Evolutionary conservation across 1,140 invertebrate species (phyloP).

Genomic region (Drosophila carrolli): DNA sequence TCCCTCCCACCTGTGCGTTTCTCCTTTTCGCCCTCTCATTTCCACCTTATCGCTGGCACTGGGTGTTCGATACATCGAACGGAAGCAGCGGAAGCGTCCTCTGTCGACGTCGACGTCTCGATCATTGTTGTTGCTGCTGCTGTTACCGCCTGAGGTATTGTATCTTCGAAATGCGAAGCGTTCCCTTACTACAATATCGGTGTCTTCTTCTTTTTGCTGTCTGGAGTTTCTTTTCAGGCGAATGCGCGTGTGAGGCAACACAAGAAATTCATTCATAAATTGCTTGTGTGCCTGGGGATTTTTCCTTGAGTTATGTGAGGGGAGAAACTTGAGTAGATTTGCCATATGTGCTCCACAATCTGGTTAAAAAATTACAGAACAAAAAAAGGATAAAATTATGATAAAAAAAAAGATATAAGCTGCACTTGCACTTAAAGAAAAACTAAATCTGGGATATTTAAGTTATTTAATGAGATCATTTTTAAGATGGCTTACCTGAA

Average conservation of each 20-base stretch:
- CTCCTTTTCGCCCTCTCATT: conserved; percentile 8
- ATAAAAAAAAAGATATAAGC: not conserved
- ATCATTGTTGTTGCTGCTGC: conserved; percentile 24
- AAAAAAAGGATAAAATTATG: conserved; percentile 2
- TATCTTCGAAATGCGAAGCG: conserved; percentile 38
- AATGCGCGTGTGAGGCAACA: conserved; percentile 80
- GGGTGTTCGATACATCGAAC: conserved; percentile 66
- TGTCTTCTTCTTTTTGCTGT: conserved; percentile 39
- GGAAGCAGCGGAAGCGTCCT: conserved; percentile 81
- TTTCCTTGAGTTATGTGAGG: conserved; percentile 14
- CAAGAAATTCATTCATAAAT: conserved; percentile 84
- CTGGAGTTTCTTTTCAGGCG: conserved; percentile 60
- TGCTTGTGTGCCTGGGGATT: conserved; percentile 48
- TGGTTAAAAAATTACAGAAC: conserved; percentile 36
- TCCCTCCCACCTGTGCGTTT: conserved; percentile 9
- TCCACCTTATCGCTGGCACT: conserved; percentile 29
- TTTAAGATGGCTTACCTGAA: no score
- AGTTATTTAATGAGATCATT: no score
- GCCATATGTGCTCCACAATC: conserved; percentile 59
- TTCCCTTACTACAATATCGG: conserved; percentile 55
- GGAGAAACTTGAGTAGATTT: conserved; percentile 74
- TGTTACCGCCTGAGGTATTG: conserved; percentile 33
- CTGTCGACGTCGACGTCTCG: conserved; percentile 47
- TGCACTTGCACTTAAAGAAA: not conserved
- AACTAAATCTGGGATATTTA: no score